Evolutionary conservation across 1,140 invertebrate genomes (phyloP), one percentile per base, ranked within the genome.

Genomic region (Cydia splendana): DNA sequence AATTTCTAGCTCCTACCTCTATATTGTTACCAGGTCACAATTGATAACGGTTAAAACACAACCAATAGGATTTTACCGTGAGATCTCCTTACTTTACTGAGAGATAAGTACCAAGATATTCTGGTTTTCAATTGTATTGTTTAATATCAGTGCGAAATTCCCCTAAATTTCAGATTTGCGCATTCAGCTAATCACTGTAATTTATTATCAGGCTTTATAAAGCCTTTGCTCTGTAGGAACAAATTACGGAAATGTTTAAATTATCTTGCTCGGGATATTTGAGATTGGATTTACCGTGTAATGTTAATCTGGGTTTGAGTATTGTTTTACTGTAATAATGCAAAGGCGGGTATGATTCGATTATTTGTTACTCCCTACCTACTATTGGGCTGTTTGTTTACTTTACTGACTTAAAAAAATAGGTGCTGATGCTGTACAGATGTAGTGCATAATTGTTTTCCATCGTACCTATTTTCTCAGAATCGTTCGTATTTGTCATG

Each of bases 131-230:
- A 24, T 24, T 24, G 57, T 62, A 62, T 62, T 62, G 57, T 62
- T 62, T 24, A 62, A 62, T 62, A 24, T 24, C 20, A 7, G 57
- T 62, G 57, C n/a, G 57, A 62, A 62, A 24, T n/a, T 62, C 18
- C 20, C 20, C 57, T n/a, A 62, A 62, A 62, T 18, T 62, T 12
- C 18, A 24, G 57, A 62, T 62, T 62, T 62, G 57, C 20, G 57
- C 57, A 12, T 62, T 62, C 57, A 62, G 57, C 57, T 62, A 62
- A 62, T 62, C 57, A 62, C 18, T 62, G 57, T 62, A 62, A 62
- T 62, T 62, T 62, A 62, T 62, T 62, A 62, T 24, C 18, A 12
- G 57, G 20, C 18, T 62, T 9, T 57, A 62, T 62, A 62, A 24
- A 24, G 57, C 57, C 20, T 62, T 24, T 62, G 57, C 57, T 20